Percentiles rank a stretch among this genome's conserved stretches.
phyloP scores from a whole-genome alignment of 2,888 invertebrate genomes.

The Aspidapion aeneum region DNA sequence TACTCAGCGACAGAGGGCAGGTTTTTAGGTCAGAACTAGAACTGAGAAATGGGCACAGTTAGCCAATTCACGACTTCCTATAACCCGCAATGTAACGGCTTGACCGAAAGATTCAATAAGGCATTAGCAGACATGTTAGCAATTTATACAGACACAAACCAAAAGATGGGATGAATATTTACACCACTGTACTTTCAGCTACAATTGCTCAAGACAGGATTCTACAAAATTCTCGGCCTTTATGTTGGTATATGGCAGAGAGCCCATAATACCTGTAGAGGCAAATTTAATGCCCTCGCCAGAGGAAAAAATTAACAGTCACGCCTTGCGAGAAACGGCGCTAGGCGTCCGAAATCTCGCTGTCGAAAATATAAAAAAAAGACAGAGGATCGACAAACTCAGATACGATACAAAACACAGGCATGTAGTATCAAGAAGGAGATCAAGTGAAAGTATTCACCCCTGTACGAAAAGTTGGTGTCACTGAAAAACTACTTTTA shows the following conservation, averaged over 20 bases:
- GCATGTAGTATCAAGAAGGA: constrained; percentile 20
- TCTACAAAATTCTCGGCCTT: constrained; percentile 25
- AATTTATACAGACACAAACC: constrained; percentile 14
- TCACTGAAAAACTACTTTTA: constrained; percentile 28
- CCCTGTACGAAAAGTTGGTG: constrained; percentile 27
- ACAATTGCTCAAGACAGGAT: constrained; percentile 21
- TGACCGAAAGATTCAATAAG: constrained; percentile 30
- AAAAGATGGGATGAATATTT: not conserved
- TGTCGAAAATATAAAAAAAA: constrained; percentile 22
- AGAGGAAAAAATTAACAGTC: not conserved
- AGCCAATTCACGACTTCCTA: constrained; percentile 22
- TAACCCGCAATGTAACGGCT: constrained; percentile 21
- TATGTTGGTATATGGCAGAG: constrained; percentile 13
- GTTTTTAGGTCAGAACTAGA: constrained; percentile 24
- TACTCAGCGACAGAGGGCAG: constrained; percentile 12
- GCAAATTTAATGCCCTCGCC: constrained; percentile 11
- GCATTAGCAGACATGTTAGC: constrained; percentile 26
- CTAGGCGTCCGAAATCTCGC: no score
- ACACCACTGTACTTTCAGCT: not conserved
- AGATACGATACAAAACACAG: constrained; percentile 30
- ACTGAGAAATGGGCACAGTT: constrained; percentile 25
- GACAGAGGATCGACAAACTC: constrained; percentile 26
- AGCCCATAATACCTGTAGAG: constrained; percentile 23
- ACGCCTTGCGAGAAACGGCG: not conserved
- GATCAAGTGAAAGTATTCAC: constrained; percentile 30